A percentile compares a stretch with the other conserved stretches of the same genome.
phyloP scores from a whole-genome alignment of 2,797 vertebrate species.

The Thripadectes ignobilis region DNA sequence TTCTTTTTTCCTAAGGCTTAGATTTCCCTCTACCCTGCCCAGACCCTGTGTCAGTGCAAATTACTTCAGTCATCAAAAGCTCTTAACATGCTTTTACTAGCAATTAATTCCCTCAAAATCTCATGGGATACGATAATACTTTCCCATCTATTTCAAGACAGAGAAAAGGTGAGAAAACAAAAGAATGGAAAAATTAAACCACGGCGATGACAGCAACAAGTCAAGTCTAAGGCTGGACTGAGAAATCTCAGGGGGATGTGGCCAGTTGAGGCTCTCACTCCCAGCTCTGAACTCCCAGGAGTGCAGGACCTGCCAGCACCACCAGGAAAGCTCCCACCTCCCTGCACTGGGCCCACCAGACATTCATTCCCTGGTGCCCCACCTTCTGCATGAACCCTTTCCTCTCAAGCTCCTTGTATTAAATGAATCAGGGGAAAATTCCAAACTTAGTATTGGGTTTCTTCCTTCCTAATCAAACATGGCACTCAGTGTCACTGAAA shows the following conservation, averaged over 20 bases:
- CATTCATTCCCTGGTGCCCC: neutral
- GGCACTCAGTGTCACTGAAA: neutral
- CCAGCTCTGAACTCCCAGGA: neutral
- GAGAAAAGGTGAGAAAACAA: neutral
- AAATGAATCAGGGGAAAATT: neutral
- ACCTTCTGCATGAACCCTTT: too few relatives aligned
- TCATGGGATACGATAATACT: neutral
- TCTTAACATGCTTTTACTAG: constrained; percentile 42
- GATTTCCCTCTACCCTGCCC: neutral
- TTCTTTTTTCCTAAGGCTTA: neutral
- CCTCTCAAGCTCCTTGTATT: neutral
- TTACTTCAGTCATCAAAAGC: constrained; percentile 55
- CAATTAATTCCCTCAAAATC: constrained; percentile 36
- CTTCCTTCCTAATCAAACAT: accelerated
- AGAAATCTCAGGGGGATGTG: accelerated
- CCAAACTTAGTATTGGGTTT: accelerated
- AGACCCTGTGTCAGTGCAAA: constrained; percentile 28
- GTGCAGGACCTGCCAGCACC: neutral
- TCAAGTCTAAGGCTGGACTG: neutral
- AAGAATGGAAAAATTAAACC: neutral
- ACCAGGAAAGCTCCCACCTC: neutral
- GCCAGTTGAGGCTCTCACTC: neutral
- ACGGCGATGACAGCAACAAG: neutral
- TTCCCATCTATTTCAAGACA: constrained; percentile 25
- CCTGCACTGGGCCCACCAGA: neutral